Evolutionary conservation across 1,140 invertebrate species (phyloP), one percentile per base, ranked within the genome.

Genomic region (Drosophila funebris): DNA sequence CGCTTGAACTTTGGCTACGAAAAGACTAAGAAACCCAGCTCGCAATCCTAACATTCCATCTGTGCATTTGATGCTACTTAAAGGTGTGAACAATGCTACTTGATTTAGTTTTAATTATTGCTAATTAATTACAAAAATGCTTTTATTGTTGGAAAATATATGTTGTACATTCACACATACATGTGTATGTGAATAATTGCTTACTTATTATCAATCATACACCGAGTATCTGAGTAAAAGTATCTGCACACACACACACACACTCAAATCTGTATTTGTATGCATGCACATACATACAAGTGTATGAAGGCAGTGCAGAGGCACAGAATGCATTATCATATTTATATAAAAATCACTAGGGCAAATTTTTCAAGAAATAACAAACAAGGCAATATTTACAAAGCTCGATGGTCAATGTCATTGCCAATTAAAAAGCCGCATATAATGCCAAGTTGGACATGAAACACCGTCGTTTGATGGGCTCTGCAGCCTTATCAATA

Each of bases 1-100:
- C 93, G 97, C 85, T 93, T 95, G 27, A 96, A 98, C 92, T 99
- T 98, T 93, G 98, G 98, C 22, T 46, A 61, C 13, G 13, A 37
- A 20, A 73, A 76, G 27, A 20, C 44, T 5, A 76, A 46, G 9
- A 46, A 58, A 37, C 36, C 66, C 61, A 50, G 29, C 41, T 24
- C 7, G 53, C 48, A 80, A 76, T 64, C 57, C 60, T 68, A 70
- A 88, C 83, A 88, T 88, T 88, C 83, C 83, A 87, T 63, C 82
- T 74, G 39, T 16, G 68, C 60, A 84, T 62, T 62, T 73, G 39
- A n/a, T n/a, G 50, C 61, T 54, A 67, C 24, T 22, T 7, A 27
- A 44, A 43, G 8, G 18, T 43, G 50, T 53, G 57, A 80, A 52
- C 66, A 62, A 64, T 52, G 61, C 37, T 50, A 52, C 13, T 31